These are phyloP conservation scores for Lasaia peninsularis DNA, from an alignment of 1,140 invertebrate genomes.

Conservation along the genomic window DNA sequence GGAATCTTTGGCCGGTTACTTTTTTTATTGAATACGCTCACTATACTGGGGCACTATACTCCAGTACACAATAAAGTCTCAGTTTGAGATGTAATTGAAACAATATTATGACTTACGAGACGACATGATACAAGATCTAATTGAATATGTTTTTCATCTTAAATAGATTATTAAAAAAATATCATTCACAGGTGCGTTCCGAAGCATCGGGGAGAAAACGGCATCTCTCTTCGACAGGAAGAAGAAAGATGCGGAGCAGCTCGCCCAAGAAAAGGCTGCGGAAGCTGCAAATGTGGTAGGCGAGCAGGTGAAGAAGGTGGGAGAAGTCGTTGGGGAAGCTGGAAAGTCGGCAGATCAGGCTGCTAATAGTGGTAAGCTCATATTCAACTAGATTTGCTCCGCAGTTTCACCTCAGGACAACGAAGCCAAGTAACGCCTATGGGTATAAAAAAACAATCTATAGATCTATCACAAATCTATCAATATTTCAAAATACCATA, in stretches of 20 bases:
- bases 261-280: slow-evolving; percentile 77
- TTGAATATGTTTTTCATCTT: neutral
- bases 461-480: no score
- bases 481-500: no score
- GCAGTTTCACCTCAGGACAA: no score
- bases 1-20: no score
- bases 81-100: no score
- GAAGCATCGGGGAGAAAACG: slow-evolving; percentile 80
- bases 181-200: slow-evolving; percentile 73
- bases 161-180: neutral
- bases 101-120: no score
- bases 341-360: slow-evolving; percentile 74
- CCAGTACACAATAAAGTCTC: no score
- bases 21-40: no score
- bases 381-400: no score
- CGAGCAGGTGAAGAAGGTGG: slow-evolving; percentile 79
- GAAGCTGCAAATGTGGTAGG: slow-evolving; percentile 78
- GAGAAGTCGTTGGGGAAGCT: slow-evolving; percentile 75
- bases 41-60: no score
- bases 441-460: neutral
- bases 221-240: slow-evolving; percentile 79
- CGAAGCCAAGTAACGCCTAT: neutral
- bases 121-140: no score
- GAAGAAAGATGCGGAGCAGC: slow-evolving; percentile 79
- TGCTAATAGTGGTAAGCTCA: slow-evolving; percentile 49